phyloP scores from a whole-genome alignment of 2,888 invertebrate genomes.

The Sialis fuliginosa region DNA sequence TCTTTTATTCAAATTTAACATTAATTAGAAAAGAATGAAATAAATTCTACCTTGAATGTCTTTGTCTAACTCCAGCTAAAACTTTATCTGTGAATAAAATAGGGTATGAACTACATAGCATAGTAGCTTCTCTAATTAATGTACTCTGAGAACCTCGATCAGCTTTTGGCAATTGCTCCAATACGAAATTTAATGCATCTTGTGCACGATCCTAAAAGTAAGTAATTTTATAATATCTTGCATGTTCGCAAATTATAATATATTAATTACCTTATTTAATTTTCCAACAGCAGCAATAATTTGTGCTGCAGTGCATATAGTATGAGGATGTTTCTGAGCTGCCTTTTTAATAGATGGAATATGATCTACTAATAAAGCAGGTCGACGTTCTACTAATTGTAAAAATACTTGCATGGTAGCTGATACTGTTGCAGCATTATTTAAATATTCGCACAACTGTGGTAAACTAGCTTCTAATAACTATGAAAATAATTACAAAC shows the following conservation, averaged over 20 bases:
- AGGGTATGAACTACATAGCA: slow-evolving; percentile 64
- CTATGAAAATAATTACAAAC: slow-evolving; percentile 21
- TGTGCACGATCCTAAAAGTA: slow-evolving; percentile 52
- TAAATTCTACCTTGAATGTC: slow-evolving; percentile 27
- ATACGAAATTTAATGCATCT: slow-evolving; percentile 64
- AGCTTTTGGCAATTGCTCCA: slow-evolving; percentile 51
- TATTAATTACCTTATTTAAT: slow-evolving; percentile 38
- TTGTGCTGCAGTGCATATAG: slow-evolving; percentile 47
- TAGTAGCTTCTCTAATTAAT: slow-evolving; percentile 61
- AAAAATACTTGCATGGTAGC: slow-evolving; percentile 57
- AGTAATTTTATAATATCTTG: slow-evolving; percentile 4
- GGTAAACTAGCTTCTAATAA: slow-evolving; percentile 66
- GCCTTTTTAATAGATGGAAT: slow-evolving; percentile 47
- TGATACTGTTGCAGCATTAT: slow-evolving; percentile 36
- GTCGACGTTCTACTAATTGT: slow-evolving; percentile 52
- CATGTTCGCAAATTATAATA: slow-evolving; percentile 2
- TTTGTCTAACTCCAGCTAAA: slow-evolving; percentile 52
- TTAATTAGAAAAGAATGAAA: background rate
- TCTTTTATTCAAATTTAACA: background rate
- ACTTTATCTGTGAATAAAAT: slow-evolving; percentile 65
- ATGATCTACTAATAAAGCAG: slow-evolving; percentile 52
- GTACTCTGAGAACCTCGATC: slow-evolving; percentile 58
- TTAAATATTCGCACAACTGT: slow-evolving; percentile 61
- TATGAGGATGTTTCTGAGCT: slow-evolving; percentile 45
- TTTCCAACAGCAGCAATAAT: slow-evolving; percentile 55